phyloP scores from a whole-genome alignment of 2,113 vertebrate species.

The Rhodinocichla rosea region DNA sequence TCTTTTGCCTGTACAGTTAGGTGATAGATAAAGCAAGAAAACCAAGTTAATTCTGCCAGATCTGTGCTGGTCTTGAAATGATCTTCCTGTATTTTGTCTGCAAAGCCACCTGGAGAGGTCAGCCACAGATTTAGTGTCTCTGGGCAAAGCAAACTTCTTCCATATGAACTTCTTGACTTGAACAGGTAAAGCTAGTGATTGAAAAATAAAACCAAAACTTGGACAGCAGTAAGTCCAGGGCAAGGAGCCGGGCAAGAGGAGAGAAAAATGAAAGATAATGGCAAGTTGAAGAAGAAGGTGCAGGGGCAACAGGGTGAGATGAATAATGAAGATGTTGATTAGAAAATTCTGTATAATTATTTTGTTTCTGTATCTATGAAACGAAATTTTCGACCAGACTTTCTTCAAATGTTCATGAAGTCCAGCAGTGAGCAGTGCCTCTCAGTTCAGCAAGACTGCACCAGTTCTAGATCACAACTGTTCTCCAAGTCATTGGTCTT shows the following conservation, averaged over 20 bases:
- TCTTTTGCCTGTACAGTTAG: not conserved
- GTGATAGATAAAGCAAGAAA: not conserved
- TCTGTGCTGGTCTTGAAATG: not conserved
- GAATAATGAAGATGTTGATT: not conserved
- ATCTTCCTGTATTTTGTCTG: not conserved
- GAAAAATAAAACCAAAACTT: not conserved
- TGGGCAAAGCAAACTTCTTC: not conserved
- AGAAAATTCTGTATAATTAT: not conserved
- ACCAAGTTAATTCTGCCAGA: not conserved
- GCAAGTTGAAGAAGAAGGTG: not conserved
- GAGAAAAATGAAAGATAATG: not conserved
- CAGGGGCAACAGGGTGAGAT: rapidly evolving
- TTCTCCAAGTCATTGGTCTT: not conserved
- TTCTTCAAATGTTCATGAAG: not conserved
- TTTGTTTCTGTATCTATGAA: not conserved
- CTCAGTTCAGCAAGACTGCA: not conserved
- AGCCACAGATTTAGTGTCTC: not conserved
- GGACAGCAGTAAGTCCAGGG: rapidly evolving
- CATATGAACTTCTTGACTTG: not conserved
- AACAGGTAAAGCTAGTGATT: not conserved
- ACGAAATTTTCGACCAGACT: not conserved
- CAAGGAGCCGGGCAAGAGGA: not conserved
- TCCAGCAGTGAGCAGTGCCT: not conserved
- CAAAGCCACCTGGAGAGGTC: not conserved
- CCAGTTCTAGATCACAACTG: rapidly evolving